Conservation (phyloP, 2,797 vertebrate species). For the Mus spretus region DNA sequence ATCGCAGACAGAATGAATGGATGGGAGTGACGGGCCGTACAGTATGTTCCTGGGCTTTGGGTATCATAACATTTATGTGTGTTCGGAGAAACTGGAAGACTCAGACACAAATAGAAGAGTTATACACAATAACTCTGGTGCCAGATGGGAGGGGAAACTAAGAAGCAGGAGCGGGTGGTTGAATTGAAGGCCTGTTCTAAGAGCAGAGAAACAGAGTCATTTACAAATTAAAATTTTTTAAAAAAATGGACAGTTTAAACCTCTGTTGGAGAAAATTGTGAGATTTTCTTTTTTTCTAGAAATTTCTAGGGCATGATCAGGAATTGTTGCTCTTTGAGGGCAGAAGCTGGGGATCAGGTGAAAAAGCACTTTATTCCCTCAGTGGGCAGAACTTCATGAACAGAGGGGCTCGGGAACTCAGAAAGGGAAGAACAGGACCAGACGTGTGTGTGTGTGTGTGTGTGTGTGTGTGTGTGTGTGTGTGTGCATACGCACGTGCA, state of each 20-base stretch:
- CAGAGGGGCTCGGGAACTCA: neutral
- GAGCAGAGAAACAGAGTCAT: neutral
- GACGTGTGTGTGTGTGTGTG: too few species aligned
- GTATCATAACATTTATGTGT: neutral
- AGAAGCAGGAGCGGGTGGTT: accelerated
- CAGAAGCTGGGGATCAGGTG: neutral
- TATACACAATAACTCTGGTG: neutral
- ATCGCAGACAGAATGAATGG: neutral
- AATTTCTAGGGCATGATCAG: neutral
- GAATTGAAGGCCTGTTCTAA: neutral
- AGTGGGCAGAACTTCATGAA: neutral
- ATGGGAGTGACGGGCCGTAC: neutral
- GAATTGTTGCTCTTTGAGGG: neutral
- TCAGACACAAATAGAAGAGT: neutral
- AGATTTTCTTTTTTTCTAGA: neutral
- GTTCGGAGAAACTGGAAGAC: neutral
- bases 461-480: too few species aligned
- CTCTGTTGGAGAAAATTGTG: neutral
- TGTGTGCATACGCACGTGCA: too few species aligned
- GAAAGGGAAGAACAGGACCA: neutral
- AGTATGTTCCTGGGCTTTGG: neutral
- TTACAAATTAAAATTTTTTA: neutral
- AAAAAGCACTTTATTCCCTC: neutral
- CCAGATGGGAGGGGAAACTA: neutral
- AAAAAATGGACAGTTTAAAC: neutral